Percentiles rank a stretch among this genome's conserved stretches.
Evolutionary conservation across 2,113 vertebrate species (phyloP).

Genomic region (Vulpes vulpes): DNA sequence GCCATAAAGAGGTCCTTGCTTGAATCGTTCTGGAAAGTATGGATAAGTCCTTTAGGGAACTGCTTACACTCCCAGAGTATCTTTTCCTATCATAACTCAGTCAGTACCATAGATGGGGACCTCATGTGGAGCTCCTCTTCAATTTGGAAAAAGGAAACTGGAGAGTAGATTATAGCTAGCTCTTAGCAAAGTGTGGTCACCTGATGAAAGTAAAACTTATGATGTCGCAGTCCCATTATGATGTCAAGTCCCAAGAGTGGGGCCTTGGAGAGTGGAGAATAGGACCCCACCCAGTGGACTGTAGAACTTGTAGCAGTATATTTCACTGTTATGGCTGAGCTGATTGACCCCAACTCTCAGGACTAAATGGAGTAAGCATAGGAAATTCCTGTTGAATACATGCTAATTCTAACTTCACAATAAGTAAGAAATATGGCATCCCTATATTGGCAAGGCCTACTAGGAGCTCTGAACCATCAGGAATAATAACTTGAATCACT

Average conservation of each 20-base stretch:
- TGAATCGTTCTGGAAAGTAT: not conserved
- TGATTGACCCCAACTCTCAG: not conserved
- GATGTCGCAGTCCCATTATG: not conserved
- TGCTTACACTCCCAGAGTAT: not conserved
- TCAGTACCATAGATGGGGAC: not conserved
- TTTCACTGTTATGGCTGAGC: not conserved
- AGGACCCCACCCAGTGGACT: not conserved
- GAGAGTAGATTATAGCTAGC: not conserved
- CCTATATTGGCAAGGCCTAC: not conserved
- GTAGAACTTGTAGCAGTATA: not conserved
- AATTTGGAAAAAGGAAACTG: slow-evolving; percentile 1
- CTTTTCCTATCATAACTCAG: not conserved
- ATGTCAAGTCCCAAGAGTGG: not conserved
- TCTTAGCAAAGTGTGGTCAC: not conserved
- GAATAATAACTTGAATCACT: not conserved
- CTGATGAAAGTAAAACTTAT: not conserved
- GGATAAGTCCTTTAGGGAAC: not conserved
- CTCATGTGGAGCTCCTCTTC: not conserved
- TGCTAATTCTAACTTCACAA: not conserved
- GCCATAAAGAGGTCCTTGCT: not conserved
- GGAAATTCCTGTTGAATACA: not conserved
- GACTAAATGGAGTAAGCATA: not conserved
- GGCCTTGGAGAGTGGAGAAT: not conserved
- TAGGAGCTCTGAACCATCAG: not conserved
- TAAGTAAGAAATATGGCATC: not conserved